Conservation (phyloP, 2,888 invertebrate species). For the Tortrix viridana region DNA sequence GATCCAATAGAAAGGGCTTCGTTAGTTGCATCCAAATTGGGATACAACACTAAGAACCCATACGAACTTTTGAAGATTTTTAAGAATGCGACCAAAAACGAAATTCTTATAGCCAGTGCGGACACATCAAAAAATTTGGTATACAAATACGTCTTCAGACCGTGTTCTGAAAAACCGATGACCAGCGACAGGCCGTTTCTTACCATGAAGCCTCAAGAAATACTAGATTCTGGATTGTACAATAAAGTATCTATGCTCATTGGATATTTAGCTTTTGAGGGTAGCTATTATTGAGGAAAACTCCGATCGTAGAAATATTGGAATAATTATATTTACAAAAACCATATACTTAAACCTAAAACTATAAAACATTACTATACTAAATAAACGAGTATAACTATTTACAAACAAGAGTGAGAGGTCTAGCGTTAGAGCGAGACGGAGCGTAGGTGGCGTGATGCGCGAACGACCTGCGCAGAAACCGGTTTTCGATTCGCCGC, state of each 20-base stretch:
- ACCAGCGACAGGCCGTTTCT: conserved; percentile 31
- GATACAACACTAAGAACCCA: conserved; percentile 41
- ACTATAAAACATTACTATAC: too few species aligned
- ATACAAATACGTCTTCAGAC: conserved; percentile 24
- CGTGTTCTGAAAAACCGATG: conserved; percentile 25
- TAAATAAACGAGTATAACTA: too few species aligned
- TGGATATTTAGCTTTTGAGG: too few species aligned
- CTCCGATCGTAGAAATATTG: too few species aligned
- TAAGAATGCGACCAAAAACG: conserved; percentile 34
- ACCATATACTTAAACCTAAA: too few species aligned
- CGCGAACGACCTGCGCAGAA: too few species aligned
- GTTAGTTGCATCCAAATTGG: conserved; percentile 37
- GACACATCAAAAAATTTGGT: conserved; percentile 14
- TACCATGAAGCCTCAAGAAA: conserved; percentile 34
- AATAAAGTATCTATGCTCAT: conserved; percentile 41
- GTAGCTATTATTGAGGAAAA: too few species aligned
- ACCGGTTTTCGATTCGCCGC: too few species aligned
- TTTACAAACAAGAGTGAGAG: too few species aligned
- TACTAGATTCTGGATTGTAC: conserved; percentile 37
- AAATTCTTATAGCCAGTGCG: conserved; percentile 38
- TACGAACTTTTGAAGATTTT: conserved; percentile 39
- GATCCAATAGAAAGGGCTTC: conserved; percentile 39
- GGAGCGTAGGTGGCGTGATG: too few species aligned
- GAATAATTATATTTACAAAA: too few species aligned
- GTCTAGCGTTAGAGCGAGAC: too few species aligned